Conservation (phyloP, 2,888 invertebrate genomes). For the Archips crataeganus region DNA sequence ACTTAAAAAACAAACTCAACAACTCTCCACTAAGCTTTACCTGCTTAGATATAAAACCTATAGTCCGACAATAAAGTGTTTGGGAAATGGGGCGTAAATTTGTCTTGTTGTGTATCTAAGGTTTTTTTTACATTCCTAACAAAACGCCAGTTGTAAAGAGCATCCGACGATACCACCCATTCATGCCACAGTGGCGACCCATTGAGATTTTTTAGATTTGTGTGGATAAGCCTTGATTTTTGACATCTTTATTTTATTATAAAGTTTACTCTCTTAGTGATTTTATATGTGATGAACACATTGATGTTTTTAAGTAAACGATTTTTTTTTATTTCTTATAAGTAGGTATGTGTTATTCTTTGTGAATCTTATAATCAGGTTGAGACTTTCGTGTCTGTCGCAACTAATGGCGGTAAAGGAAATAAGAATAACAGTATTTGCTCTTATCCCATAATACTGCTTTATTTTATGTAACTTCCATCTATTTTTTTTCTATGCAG, state of each 20-base stretch:
- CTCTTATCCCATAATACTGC: too few species aligned
- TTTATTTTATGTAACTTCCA: too few species aligned
- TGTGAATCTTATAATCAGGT: too few species aligned
- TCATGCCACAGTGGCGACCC: conserved; percentile 85
- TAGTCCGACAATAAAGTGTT: conserved; percentile 44
- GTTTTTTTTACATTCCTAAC: conserved; percentile 85
- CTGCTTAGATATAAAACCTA: conserved; percentile 48
- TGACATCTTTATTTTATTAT: not conserved
- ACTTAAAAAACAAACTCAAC: conserved; percentile 39
- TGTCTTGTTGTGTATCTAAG: conserved; percentile 81
- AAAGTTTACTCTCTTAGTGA: conserved; percentile 11
- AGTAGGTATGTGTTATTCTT: not conserved
- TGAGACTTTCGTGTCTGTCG: too few species aligned
- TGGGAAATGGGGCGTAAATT: conserved; percentile 58
- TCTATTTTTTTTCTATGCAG: too few species aligned
- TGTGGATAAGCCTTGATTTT: conserved; percentile 58
- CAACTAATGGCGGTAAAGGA: too few species aligned
- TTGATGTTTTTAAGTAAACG: too few species aligned
- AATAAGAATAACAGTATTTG: too few species aligned
- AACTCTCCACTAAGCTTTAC: conserved; percentile 41
- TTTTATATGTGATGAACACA: not conserved
- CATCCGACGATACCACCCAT: conserved; percentile 84
- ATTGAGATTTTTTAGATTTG: conserved; percentile 73
- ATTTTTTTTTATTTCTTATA: not conserved
- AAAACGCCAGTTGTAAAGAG: conserved; percentile 85